These are phyloP conservation scores for Pararge aegeria DNA, from an alignment of 1,140 invertebrate species.

Conservation along the genomic window DNA sequence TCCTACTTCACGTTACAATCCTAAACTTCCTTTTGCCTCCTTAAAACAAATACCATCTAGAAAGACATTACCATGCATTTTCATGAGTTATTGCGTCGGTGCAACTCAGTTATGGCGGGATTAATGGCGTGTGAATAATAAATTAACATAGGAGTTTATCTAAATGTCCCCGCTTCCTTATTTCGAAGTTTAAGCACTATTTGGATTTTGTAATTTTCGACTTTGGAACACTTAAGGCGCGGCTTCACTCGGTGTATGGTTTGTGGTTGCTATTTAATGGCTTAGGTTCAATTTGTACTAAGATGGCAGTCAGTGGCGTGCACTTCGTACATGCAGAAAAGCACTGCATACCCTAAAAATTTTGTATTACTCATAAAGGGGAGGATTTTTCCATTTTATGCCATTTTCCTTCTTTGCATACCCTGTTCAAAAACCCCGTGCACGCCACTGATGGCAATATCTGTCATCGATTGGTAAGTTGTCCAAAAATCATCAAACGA, in stretches of 20 bases:
- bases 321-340: no score
- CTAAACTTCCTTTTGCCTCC: slow-evolving; percentile 8
- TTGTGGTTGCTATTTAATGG: background rate
- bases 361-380: no score
- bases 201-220: slow-evolving; percentile 12
- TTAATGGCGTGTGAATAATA: slow-evolving; percentile 58
- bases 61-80: slow-evolving; percentile 49
- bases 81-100: slow-evolving; percentile 41
- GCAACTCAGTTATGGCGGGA: slow-evolving; percentile 42
- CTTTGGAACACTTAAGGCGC: background rate
- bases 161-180: slow-evolving; percentile 48
- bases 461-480: no score
- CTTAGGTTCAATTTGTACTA: background rate
- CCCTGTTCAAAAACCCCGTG: no score
- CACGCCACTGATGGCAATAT: no score
- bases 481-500: no score
- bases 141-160: slow-evolving; percentile 58
- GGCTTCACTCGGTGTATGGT: no score
- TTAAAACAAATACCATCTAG: slow-evolving; percentile 33
- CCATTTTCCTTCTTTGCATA: no score
- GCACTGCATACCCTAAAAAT: no score
- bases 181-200: slow-evolving; percentile 21
- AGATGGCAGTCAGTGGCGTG: no score
- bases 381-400: no score
- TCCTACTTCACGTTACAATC: slow-evolving; percentile 5